Percentiles rank a stretch among this genome's conserved stretches.
Conservation (phyloP, 2,797 vertebrate genomes). For the Ctenopoma multispine region DNA sequence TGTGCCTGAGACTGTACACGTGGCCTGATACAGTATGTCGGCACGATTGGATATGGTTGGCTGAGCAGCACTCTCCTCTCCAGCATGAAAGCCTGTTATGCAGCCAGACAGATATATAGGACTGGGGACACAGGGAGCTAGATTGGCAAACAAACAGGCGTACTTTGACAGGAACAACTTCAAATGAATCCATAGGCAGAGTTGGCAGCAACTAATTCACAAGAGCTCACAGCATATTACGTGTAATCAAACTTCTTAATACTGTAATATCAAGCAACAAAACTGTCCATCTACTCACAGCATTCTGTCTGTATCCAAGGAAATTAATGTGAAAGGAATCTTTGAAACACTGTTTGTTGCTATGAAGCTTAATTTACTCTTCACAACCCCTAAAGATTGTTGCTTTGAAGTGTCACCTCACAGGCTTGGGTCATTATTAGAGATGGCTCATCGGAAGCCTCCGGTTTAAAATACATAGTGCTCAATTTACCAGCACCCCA, state of each 20-base stretch:
- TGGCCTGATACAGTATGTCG: constrained; percentile 64
- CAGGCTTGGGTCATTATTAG: background rate
- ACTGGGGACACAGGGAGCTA: constrained; percentile 8
- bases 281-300: background rate
- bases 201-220: constrained; percentile 11
- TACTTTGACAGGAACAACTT: constrained; percentile 26
- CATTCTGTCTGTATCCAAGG: background rate
- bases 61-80: constrained; percentile 51
- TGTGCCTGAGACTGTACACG: constrained; percentile 48
- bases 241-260: constrained; percentile 2
- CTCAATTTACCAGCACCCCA: too few relatives aligned
- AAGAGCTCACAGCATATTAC: background rate
- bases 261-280: background rate
- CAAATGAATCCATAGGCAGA: constrained; percentile 20
- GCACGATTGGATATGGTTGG: constrained; percentile 69
- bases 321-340: background rate
- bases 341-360: background rate
- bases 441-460: background rate
- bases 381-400: background rate
- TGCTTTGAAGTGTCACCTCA: background rate
- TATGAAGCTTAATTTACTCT: constrained; percentile 4
- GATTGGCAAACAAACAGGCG: constrained; percentile 30
- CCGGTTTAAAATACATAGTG: background rate
- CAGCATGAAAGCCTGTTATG: constrained; percentile 57
- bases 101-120: constrained; percentile 41